phyloP scores from a whole-genome alignment of 2,113 vertebrate genomes.

The Oryzias javanicus region DNA sequence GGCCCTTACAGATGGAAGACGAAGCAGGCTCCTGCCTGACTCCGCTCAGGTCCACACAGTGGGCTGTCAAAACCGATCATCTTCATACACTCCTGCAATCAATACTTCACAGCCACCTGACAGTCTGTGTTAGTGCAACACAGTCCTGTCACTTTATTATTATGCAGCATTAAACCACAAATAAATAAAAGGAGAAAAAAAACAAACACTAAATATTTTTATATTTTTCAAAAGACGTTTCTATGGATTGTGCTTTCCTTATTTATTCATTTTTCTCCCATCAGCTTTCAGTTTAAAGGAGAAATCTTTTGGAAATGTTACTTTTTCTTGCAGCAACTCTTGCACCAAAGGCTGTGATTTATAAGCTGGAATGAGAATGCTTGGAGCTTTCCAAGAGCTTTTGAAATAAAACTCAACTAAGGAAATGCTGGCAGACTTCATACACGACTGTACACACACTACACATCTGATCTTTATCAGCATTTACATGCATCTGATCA shows the following conservation, averaged over 20 bases:
- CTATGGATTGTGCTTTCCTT: background rate
- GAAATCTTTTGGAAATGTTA: conserved; percentile 35
- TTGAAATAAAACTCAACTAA: conserved; percentile 28
- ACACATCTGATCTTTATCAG: background rate
- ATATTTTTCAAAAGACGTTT: conserved; percentile 2
- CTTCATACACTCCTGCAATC: conserved; percentile 73
- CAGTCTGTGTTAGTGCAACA: conserved; percentile 56
- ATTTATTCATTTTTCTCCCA: conserved; percentile 27
- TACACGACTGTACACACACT: background rate
- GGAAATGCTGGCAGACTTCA: conserved; percentile 16
- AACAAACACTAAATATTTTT: background rate
- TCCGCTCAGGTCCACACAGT: conserved; percentile 54
- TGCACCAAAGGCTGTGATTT: conserved; percentile 33
- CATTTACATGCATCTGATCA: background rate
- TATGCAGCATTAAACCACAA: conserved; percentile 11
- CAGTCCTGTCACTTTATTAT: conserved; percentile 21
- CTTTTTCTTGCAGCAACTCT: conserved; percentile 41
- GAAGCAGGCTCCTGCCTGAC: conserved; percentile 56
- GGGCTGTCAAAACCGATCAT: conserved; percentile 76
- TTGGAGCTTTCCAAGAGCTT: conserved; percentile 24
- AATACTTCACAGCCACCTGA: conserved; percentile 72
- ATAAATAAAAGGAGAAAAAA: conserved; percentile 5
- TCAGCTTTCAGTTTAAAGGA: conserved; percentile 16
- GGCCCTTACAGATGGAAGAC: conserved; percentile 43
- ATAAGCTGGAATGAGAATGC: conserved; percentile 27